Evolutionary conservation across 2,797 vertebrate species (phyloP).

Genomic region (Platalea minor): DNA sequence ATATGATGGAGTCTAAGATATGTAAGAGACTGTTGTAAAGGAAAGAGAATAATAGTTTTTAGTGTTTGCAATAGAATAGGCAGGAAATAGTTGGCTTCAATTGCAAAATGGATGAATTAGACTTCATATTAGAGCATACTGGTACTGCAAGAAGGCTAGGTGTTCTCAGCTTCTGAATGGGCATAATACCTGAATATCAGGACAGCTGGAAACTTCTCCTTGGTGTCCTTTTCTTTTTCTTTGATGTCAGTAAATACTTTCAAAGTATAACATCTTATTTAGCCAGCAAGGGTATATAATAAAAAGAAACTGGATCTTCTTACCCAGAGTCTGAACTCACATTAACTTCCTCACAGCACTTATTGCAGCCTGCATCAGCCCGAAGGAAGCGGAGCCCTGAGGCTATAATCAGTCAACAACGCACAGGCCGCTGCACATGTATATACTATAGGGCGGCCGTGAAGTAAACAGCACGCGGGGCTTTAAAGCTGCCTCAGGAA

Average conservation of each 20-base stretch:
- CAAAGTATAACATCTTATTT: background rate
- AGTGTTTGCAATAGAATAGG: background rate
- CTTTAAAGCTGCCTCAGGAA: background rate
- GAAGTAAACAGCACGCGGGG: background rate
- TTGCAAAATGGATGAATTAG: background rate
- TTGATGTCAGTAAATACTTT: background rate
- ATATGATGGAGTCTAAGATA: background rate
- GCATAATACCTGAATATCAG: background rate
- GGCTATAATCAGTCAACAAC: background rate
- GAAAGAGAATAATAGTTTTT: background rate
- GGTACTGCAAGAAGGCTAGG: background rate
- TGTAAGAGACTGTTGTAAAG: background rate
- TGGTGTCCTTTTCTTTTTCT: background rate
- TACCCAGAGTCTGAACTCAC: background rate
- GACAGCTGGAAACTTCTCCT: background rate
- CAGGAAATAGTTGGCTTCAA: background rate
- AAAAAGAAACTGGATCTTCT: background rate
- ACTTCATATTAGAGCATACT: background rate
- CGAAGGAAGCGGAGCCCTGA: background rate
- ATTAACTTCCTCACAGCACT: background rate
- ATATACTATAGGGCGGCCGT: background rate
- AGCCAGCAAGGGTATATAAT: background rate
- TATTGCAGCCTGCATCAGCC: background rate
- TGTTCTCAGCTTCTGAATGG: background rate
- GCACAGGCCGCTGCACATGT: background rate